A percentile compares a stretch with the other conserved stretches of the same genome.
These are phyloP conservation scores for Elachura formosa DNA, from an alignment of 2,113 vertebrate genomes.

Conservation along the genomic window DNA sequence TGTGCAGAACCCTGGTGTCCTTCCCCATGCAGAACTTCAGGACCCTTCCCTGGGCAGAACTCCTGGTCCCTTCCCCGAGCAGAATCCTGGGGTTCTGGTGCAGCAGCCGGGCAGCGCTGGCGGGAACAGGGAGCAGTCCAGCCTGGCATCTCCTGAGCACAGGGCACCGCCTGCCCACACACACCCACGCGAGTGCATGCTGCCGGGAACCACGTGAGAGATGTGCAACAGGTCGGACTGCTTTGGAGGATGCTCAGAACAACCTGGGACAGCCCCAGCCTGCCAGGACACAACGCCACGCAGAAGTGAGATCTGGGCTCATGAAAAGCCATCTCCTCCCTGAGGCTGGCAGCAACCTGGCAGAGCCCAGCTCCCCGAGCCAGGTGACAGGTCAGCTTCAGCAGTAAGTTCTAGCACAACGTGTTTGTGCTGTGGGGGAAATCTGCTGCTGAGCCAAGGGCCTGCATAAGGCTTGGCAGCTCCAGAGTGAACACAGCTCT, in stretches of 20 bases:
- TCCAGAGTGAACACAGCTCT: background rate
- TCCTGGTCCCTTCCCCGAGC: background rate
- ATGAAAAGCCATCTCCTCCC: background rate
- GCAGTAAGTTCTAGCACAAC: background rate
- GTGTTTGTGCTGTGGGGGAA: background rate
- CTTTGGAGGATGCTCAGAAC: background rate
- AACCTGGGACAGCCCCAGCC: background rate
- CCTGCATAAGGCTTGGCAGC: background rate
- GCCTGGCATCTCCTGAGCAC: background rate
- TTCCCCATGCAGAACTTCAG: background rate
- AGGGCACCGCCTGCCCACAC: background rate
- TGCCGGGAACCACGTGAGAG: background rate
- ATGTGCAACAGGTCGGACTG: background rate
- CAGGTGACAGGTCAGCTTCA: background rate
- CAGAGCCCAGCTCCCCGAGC: background rate
- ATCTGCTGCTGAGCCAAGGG: background rate
- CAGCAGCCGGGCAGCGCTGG: rapidly evolving
- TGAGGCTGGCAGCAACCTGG: background rate
- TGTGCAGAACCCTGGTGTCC: too few species aligned
- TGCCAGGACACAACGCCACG: background rate
- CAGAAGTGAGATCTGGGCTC: background rate
- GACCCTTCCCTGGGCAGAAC: background rate
- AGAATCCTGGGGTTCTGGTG: background rate
- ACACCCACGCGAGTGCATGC: rapidly evolving
- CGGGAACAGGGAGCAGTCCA: background rate